phyloP scores from a whole-genome alignment of 2,888 invertebrate genomes.

The Bhutanitis thaidina region DNA sequence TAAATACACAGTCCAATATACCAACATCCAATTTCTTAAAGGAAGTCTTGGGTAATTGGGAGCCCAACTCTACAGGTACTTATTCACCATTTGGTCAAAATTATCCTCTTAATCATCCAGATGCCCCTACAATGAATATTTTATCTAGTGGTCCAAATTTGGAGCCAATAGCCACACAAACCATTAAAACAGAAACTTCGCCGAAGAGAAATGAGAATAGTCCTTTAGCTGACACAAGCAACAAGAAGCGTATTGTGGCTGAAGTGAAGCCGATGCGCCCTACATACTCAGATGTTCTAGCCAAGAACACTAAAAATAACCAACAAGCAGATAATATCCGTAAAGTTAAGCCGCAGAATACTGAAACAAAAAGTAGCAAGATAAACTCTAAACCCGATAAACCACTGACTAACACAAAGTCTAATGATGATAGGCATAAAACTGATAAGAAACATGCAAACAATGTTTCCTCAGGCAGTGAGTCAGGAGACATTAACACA shows the following conservation, averaged over 20 bases:
- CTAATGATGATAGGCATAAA: constrained; percentile 59
- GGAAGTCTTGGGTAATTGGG: constrained; percentile 86
- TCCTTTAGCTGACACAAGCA: constrained; percentile 75
- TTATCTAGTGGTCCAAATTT: constrained; percentile 46
- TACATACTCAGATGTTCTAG: constrained; percentile 90
- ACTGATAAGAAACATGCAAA: constrained; percentile 57
- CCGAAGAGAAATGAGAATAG: constrained; percentile 68
- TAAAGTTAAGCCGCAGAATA: constrained; percentile 64
- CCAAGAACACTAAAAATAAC: constrained; percentile 82
- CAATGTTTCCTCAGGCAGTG: constrained; percentile 71
- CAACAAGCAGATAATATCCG: constrained; percentile 62
- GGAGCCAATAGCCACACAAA: constrained; percentile 43
- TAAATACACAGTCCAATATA: constrained; percentile 42
- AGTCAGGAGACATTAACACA: constrained; percentile 68
- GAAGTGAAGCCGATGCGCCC: constrained; percentile 94
- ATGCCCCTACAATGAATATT: constrained; percentile 55
- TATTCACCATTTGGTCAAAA: constrained; percentile 86
- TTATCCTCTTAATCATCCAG: constrained; percentile 74
- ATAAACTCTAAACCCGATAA: constrained; percentile 61
- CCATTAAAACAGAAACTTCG: constrained; percentile 52
- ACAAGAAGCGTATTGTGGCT: constrained; percentile 87
- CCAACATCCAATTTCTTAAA: constrained; percentile 81
- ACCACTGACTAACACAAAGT: constrained; percentile 41
- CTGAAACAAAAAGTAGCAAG: constrained; percentile 66
- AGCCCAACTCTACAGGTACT: constrained; percentile 85